phyloP scores from a whole-genome alignment of 2,888 invertebrate species.

The Cerceris ruficornis region DNA sequence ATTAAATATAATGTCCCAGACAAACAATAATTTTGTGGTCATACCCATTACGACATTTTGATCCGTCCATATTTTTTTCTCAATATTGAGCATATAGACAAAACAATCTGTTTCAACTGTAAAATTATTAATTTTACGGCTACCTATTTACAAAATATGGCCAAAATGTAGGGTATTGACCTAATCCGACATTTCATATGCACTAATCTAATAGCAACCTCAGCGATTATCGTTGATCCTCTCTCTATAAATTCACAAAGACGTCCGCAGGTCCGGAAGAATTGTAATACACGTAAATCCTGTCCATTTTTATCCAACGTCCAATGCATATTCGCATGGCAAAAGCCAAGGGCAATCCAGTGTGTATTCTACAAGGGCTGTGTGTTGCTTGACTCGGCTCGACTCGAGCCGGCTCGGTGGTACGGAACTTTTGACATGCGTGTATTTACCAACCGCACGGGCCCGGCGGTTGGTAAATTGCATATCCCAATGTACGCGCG shows the following conservation, averaged over 20 bases:
- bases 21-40: constrained; percentile 58
- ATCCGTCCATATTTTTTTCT: too few relatives aligned
- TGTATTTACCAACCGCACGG: constrained; percentile 58
- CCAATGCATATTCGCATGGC: constrained; percentile 41
- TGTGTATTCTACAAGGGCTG: constrained; percentile 17
- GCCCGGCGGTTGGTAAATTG: constrained; percentile 65
- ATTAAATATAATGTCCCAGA: constrained; percentile 49
- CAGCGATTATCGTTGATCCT: constrained; percentile 30
- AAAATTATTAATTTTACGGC: too few relatives aligned
- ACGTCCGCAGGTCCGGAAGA: constrained; percentile 10
- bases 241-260: constrained; percentile 27
- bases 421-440: constrained; percentile 61
- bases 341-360: constrained; percentile 17
- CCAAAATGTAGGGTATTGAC: too few relatives aligned
- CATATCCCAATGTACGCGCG: constrained; percentile 64
- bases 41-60: constrained; percentile 55
- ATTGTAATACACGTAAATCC: constrained; percentile 4
- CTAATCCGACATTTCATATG: too few relatives aligned
- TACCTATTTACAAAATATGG: too few relatives aligned
- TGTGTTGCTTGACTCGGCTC: constrained; percentile 9
- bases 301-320: constrained; percentile 32
- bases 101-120: too few relatives aligned
- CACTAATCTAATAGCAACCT: constrained; percentile 30
- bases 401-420: constrained; percentile 11
- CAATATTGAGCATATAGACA: too few relatives aligned